Conservation (phyloP, 2,888 invertebrate species). For the Tiliacea citrago region DNA sequence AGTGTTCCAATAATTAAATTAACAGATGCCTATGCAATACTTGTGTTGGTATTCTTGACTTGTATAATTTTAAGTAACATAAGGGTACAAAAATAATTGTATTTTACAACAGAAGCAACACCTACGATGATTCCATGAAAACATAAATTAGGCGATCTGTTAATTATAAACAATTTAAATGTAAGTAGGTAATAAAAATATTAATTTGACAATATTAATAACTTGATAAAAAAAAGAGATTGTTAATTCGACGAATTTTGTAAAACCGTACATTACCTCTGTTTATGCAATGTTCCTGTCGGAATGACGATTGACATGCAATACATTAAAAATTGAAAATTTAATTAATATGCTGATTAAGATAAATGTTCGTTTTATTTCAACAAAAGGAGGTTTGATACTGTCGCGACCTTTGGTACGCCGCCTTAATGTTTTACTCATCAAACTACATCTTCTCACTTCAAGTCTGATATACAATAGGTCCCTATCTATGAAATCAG, state of each 20-base stretch:
- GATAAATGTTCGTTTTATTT: conserved; percentile 59
- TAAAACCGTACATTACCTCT: conserved; percentile 71
- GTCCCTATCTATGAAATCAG: too few species aligned
- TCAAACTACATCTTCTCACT: not conserved
- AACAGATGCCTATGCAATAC: conserved; percentile 11
- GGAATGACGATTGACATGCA: conserved; percentile 55
- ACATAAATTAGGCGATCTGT: conserved; percentile 46
- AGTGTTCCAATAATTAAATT: conserved; percentile 46
- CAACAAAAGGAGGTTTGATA: not conserved
- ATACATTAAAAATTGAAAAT: conserved; percentile 60
- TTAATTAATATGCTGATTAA: conserved; percentile 61
- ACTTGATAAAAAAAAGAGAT: conserved; percentile 46
- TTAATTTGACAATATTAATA: conserved; percentile 39
- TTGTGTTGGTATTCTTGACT: conserved; percentile 20
- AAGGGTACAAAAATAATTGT: conserved; percentile 52
- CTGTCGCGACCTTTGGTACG: not conserved
- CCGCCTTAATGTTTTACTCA: not conserved
- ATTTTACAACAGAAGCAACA: conserved; percentile 15
- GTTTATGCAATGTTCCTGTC: conserved; percentile 58
- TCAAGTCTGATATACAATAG: not conserved
- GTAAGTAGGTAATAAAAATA: conserved; percentile 51
- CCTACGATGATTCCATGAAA: conserved; percentile 12
- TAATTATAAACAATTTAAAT: conserved; percentile 34
- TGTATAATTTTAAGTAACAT: conserved; percentile 26
- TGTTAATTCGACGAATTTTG: conserved; percentile 41